Percentiles rank a stretch among this genome's conserved stretches.
phyloP scores from a whole-genome alignment of 2,888 invertebrate genomes.

The Agapostemon virescens region DNA sequence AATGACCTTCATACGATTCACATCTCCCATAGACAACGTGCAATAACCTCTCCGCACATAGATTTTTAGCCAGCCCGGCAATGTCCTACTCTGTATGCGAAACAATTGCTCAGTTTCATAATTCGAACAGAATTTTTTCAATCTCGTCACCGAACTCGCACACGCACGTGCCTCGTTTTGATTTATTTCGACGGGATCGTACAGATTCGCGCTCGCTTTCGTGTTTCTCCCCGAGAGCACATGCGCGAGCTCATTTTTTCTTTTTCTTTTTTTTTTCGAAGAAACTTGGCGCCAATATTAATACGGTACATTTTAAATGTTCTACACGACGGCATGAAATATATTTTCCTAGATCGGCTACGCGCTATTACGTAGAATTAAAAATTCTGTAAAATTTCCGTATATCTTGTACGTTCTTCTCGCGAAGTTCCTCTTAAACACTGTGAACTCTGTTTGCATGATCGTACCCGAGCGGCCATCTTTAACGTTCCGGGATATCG shows the following conservation, averaged over 20 bases:
- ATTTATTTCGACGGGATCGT: constrained; percentile 32
- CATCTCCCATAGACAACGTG: constrained; percentile 47
- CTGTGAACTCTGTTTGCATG: neutral
- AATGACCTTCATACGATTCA: constrained; percentile 76
- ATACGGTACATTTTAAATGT: neutral
- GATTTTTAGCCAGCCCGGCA: neutral
- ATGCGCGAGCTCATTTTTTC: constrained; percentile 19
- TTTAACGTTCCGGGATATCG: neutral
- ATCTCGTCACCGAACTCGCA: neutral
- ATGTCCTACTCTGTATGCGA: neutral
- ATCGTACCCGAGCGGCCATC: neutral
- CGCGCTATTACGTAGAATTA: neutral
- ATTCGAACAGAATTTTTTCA: neutral
- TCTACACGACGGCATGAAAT: neutral
- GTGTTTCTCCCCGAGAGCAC: constrained; percentile 20
- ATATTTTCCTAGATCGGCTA: neutral
- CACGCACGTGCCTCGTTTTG: neutral
- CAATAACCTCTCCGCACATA: constrained; percentile 33
- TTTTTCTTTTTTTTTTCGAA: constrained; percentile 24
- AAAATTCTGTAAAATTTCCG: neutral
- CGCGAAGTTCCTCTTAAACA: neutral
- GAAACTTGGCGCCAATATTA: constrained; percentile 43
- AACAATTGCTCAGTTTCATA: neutral
- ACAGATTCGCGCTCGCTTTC: constrained; percentile 44
- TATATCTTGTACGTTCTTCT: neutral